phyloP scores from a whole-genome alignment of 2,113 vertebrate genomes.

The Ctenodactylus gundi region DNA sequence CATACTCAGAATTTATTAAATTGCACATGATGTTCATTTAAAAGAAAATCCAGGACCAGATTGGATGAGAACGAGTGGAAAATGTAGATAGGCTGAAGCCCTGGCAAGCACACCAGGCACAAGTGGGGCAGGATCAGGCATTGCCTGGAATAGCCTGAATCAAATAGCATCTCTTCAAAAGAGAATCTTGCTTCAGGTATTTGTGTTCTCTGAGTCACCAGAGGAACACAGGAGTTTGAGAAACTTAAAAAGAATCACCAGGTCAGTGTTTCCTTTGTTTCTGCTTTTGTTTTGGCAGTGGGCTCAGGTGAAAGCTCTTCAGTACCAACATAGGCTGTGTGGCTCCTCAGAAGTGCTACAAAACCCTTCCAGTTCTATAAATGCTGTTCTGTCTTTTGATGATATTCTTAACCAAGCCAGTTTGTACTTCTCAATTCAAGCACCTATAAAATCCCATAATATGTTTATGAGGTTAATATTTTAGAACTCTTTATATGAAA shows the following conservation, averaged over 20 bases:
- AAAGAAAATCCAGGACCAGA: not conserved
- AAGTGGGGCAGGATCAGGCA: no score
- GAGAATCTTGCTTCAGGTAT: not conserved
- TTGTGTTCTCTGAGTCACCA: not conserved
- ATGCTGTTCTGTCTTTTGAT: not conserved
- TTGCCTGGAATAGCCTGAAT: not conserved
- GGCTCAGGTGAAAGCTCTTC: not conserved
- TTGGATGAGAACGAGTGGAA: not conserved
- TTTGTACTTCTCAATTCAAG: not conserved
- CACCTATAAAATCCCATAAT: not conserved
- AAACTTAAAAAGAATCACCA: not conserved
- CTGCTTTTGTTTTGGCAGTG: not conserved
- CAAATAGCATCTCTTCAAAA: not conserved
- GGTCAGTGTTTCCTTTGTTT: not conserved
- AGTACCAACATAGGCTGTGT: no score
- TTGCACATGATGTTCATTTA: not conserved
- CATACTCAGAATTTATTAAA: not conserved
- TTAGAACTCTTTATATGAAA: not conserved
- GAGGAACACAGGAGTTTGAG: not conserved
- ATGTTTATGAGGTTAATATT: not conserved
- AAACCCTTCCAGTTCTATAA: not conserved
- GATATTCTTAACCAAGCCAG: not conserved
- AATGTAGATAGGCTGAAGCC: not conserved
- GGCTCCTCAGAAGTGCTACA: not conserved
- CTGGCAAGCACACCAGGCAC: not conserved